A percentile compares a stretch with the other conserved stretches of the same genome.
These are phyloP conservation scores for Dexiosoma caninum DNA, from an alignment of 2,888 invertebrate genomes.

Conservation along the genomic window DNA sequence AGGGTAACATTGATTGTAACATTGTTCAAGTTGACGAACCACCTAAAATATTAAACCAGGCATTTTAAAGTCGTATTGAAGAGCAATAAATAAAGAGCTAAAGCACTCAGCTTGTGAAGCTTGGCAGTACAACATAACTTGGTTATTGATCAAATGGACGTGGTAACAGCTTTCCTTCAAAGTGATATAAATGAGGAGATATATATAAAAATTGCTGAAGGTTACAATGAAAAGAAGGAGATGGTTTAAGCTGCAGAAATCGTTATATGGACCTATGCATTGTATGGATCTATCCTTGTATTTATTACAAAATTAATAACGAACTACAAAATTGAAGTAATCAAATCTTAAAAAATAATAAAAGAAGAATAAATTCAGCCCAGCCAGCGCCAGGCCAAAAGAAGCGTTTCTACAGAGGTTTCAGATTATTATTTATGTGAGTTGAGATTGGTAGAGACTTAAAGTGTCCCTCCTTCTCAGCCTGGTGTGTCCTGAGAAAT, in stretches of 20 bases:
- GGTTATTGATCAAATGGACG: slow-evolving; percentile 54
- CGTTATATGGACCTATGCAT: slow-evolving; percentile 60
- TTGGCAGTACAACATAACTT: slow-evolving; percentile 48
- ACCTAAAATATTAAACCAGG: too few relatives aligned
- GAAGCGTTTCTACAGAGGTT: too few relatives aligned
- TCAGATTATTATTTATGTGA: too few relatives aligned
- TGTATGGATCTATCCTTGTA: slow-evolving; percentile 55
- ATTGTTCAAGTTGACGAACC: neutral
- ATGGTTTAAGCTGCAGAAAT: slow-evolving; percentile 49
- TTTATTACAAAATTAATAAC: too few relatives aligned
- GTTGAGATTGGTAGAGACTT: too few relatives aligned
- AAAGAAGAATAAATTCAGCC: too few relatives aligned
- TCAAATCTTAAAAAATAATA: too few relatives aligned
- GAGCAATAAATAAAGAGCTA: neutral
- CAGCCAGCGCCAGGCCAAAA: too few relatives aligned
- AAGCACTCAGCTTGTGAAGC: neutral
- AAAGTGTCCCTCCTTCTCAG: too few relatives aligned
- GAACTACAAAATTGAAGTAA: too few relatives aligned
- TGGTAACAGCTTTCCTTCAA: slow-evolving; percentile 53
- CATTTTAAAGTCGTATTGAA: neutral
- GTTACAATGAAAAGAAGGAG: slow-evolving; percentile 9
- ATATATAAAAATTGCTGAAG: slow-evolving; percentile 19
- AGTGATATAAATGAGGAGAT: slow-evolving; percentile 50
- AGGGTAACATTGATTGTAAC: neutral
- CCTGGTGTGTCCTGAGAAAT: too few relatives aligned